phyloP scores from a whole-genome alignment of 2,113 vertebrate species.

The Benitochromis conjunctus region DNA sequence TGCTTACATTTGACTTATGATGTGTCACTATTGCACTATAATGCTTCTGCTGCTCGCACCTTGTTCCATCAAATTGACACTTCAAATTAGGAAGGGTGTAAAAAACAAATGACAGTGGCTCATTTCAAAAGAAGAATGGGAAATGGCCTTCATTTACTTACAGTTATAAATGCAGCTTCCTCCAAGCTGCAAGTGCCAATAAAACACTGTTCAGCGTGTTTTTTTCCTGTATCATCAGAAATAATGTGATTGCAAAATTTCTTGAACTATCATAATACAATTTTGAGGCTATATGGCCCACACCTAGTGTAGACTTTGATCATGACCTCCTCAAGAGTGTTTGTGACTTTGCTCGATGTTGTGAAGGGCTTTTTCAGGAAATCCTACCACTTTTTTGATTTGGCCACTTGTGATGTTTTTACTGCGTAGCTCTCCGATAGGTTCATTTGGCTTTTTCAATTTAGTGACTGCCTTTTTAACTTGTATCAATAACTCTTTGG shows the following conservation, averaged over 20 bases:
- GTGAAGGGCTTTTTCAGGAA: background rate
- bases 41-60: background rate
- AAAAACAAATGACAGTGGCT: background rate
- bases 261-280: background rate
- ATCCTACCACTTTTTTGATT: background rate
- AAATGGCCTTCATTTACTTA: background rate
- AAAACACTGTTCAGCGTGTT: background rate
- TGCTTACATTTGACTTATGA: background rate
- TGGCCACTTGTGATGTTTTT: background rate
- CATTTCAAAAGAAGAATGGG: background rate
- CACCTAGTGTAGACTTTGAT: background rate
- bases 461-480: background rate
- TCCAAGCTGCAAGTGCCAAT: background rate
- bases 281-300: background rate
- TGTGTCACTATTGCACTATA: background rate
- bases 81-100: background rate
- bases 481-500: background rate
- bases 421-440: background rate
- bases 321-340: background rate
- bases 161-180: background rate
- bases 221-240: background rate
- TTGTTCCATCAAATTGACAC: background rate
- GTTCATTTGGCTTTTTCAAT: background rate
- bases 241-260: background rate
- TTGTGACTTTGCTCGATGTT: background rate